Evolutionary conservation across 2,113 vertebrate genomes (phyloP), one percentile per base, ranked within the genome.

Genomic region (Platycercus adscitus): DNA sequence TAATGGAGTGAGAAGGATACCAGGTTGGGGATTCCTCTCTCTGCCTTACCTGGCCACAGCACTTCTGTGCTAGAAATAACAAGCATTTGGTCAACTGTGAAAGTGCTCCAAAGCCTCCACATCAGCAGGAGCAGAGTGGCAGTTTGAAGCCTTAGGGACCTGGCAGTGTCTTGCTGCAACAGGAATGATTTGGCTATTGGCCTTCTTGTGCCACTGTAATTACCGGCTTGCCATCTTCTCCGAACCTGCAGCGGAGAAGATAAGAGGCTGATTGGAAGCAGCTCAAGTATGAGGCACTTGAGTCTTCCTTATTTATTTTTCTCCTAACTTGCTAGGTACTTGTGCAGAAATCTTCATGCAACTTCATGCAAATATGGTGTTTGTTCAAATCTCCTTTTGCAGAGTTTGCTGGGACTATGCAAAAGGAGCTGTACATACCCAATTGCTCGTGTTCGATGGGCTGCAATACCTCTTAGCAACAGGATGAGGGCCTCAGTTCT

Each of bases 401-500:
- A 21, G 75, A 31, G 25, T 13, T 66, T 65, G 39, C 29, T 71
- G 78, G 29, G n/a, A 1, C 35, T 39, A 1, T 7, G 43, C 2
- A 33, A 76, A 26, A 58, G 47, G 35, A 39, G 33, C 65, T 84
- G 55, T 52, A 11, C 37, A 16, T 19, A 21, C 24, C 5, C 17
- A n/a, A 6, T 2, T 33, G n/a, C 66, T 26, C 1, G 43, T 11
- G 2, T 17, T 65, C 11, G 8, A 35, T 43, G 68, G 46, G 60
- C 72, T 91, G 95, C 95, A 95, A 9, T 97, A 65, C 93, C 88
- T 72, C 69, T 61, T 9, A 44, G 81, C 69, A 92, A 1, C 96
- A 95, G 93, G 92, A 29, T 65, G 96, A 96, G 93, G 96, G 95
- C 96, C 93, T 89, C 95, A 88, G 90, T 71, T 94, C 92, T 93